Base-by-base conservation (phyloP, 2,888 invertebrate genomes). In the Lamellibrachia satsuma region DNA sequence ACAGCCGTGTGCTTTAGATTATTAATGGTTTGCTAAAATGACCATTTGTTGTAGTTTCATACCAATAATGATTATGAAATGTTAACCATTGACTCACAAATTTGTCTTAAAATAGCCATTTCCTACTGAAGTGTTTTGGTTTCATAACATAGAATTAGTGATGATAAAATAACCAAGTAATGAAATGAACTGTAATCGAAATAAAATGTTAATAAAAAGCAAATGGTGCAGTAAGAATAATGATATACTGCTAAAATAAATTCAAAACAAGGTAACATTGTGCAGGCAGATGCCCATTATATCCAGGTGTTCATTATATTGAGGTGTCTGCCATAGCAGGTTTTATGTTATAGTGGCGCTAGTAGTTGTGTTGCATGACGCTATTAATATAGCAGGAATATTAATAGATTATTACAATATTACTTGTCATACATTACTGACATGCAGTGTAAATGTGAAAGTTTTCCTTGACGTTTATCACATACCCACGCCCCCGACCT, bases 401-500 rank as follows among this genome's bases (percentile, higher is more conserved):
- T n/a, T 22, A n/a, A 15, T 4, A 75, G 55, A 22, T 75, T n/a
- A 75, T 75, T 75, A 75, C 22, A 6, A 75, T 15, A 39, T 39
- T 39, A 39, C 39, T 39, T 22, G 75, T 22, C 6, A 11, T 22
- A 75, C 22, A 75, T 75, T 75, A 75, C 55, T 9, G 55, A 55
- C 75, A 22, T 6, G 75, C 75, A 75, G 4, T 75, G 75, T 75
- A 75, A 75, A 39, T 91, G 4, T 52, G 52, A n/a, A 15, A 39
- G 52, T 39, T 55, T 39, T 52, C 52, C n/a, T 52, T 91, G n/a
- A 91, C 55, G n/a, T 52, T 52, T 9, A 4, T 52, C 60, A 60
- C 75, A 9, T 27, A 15, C 93, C 27, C 94, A 95, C 90, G 94
- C 96, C 6, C 95, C 96, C 90, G 97, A 97, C 94, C 97, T 99